Base-by-base conservation (phyloP, 1,140 invertebrate species). In the Saccostrea echinata region DNA sequence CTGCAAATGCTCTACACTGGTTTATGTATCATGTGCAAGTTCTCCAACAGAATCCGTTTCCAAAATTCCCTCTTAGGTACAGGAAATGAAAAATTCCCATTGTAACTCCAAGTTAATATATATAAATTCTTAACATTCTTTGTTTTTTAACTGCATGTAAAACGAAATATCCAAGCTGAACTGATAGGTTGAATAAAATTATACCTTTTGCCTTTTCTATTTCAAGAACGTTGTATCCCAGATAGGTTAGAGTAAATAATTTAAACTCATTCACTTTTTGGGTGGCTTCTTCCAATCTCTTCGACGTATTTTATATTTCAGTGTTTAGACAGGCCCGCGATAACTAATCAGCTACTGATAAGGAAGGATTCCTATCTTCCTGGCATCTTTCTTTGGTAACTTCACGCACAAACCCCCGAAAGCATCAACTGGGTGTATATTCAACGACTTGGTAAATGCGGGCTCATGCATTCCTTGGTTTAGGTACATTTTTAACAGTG, bases 371-470 rank as follows among this genome's bases (percentile, higher is more conserved):
- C 0, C 89, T 87, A 16, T 86, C 24, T 8, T 84, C 24, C 80
- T 90, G 16, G 43, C 90, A 57, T 6, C 90, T 35, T 0, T 85
- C 89, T 8, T 90, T 21, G 52, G 86, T 89, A 3, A 91, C 90
- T n/a, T 88, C 87, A 3, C 87, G 9, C 1, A 71, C 87, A 88
- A 91, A 90, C 2, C 53, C 11, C 18, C 84, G 52, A 86, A 92
- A 92, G 64, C 88, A 90, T 9, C 16, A 12, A 11, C 76, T 64
- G 0, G 83, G 76, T 18, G 83, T 18, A 86, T 88, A 92, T 86
- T 92, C 90, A 24, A 92, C 80, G 3, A 91, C 84, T 87, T 92
- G 89, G n/a, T 92, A 87, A 16, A 92, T 87, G 35, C 87, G 76
- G 2, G 84, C 85, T 1, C n/a, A n/a, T n/a, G n/a, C n/a, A n/a